Percentiles rank a stretch among this genome's conserved stretches.
These are phyloP conservation scores for Collichthys lucidus DNA, from an alignment of 2,113 vertebrate species.

Conservation along the genomic window DNA sequence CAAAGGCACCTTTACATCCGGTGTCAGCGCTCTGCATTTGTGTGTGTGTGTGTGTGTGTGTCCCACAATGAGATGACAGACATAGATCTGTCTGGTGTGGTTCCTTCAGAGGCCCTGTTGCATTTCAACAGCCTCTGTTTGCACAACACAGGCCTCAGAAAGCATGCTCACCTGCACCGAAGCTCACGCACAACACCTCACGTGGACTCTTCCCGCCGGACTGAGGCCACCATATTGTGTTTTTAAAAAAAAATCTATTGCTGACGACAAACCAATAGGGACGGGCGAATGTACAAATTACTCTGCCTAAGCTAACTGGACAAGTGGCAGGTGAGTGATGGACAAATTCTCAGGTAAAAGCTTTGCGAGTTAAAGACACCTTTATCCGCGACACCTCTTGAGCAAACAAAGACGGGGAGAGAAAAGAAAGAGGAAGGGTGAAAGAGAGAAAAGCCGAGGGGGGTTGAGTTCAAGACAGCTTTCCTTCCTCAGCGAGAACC, in stretches of 20 bases:
- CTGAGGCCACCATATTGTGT: neutral
- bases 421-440: slow-evolving; percentile 46
- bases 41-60: slow-evolving; percentile 16
- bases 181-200: slow-evolving; percentile 38
- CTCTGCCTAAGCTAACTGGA: slow-evolving; percentile 23
- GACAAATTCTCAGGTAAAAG: slow-evolving; percentile 56
- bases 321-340: slow-evolving; percentile 55
- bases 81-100: slow-evolving; percentile 66
- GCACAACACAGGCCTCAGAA: slow-evolving; percentile 66
- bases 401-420: slow-evolving; percentile 62
- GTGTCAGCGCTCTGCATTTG: slow-evolving; percentile 59
- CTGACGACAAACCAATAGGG: slow-evolving; percentile 23
- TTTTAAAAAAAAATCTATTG: neutral
- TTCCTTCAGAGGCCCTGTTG: slow-evolving; percentile 62
- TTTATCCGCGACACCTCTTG: slow-evolving; percentile 65
- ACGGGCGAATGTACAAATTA: slow-evolving; percentile 44
- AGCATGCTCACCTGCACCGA: slow-evolving; percentile 58
- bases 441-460: slow-evolving; percentile 61
- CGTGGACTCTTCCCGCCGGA: neutral
- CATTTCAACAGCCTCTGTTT: slow-evolving; percentile 72
- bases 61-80: slow-evolving; percentile 72
- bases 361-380: slow-evolving; percentile 64
- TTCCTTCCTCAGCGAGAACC: slow-evolving; percentile 57
- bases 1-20: slow-evolving; percentile 76
- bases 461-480: slow-evolving; percentile 64